Percentiles rank a stretch among this genome's conserved stretches.
phyloP scores from a whole-genome alignment of 2,113 vertebrate species.

The Carassius gibelio region DNA sequence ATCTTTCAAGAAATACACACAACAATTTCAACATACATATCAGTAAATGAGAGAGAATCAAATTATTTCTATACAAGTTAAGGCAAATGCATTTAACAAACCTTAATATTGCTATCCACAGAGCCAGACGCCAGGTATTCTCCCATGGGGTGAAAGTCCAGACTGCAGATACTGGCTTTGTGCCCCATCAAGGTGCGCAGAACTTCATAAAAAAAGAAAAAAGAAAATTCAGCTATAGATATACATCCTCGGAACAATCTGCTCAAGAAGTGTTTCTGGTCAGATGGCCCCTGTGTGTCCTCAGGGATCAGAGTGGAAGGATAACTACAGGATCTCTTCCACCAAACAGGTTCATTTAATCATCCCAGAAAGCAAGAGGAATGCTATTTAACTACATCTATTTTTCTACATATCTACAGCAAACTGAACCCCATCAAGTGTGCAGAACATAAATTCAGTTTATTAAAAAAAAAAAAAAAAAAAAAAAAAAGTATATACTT shows the following conservation, averaged over 20 bases:
- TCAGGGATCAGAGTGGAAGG: constrained; percentile 34
- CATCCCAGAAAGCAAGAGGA: background rate
- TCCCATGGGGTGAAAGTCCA: constrained; percentile 91
- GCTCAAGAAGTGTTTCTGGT: background rate
- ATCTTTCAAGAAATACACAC: background rate
- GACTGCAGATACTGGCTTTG: constrained; percentile 91
- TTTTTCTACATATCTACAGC: background rate
- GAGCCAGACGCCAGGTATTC: constrained; percentile 92
- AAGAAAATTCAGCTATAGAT: background rate
- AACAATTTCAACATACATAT: background rate
- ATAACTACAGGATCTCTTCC: constrained; percentile 26
- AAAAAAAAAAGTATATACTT: no score
- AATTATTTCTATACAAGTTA: background rate
- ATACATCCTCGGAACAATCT: background rate
- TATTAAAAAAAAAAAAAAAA: no score
- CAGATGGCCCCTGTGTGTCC: constrained; percentile 41
- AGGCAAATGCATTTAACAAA: constrained; percentile 54
- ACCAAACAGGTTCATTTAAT: constrained; percentile 38
- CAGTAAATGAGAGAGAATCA: background rate
- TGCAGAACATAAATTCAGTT: background rate
- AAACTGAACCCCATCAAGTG: background rate
- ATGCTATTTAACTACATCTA: background rate
- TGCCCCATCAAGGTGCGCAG: constrained; percentile 89
- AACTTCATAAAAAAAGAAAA: constrained; percentile 71
- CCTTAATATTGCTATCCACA: constrained; percentile 95